Conservation (phyloP, 2,888 invertebrate genomes). For the Lucinisca nassula region DNA sequence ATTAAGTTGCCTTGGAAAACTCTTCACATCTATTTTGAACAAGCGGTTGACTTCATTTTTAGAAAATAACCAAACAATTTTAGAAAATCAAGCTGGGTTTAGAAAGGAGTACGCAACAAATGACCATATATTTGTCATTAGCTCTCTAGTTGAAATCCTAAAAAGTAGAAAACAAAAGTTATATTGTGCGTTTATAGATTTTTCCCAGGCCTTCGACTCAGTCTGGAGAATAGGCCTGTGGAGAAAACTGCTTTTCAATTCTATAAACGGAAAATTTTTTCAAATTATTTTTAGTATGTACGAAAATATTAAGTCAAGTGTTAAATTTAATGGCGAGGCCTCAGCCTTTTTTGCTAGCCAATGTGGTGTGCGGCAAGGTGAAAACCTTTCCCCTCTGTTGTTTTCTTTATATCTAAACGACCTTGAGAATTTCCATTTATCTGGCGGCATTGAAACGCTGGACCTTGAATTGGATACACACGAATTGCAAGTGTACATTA, state of each 20-base stretch:
- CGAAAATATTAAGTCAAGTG: slow-evolving; percentile 40
- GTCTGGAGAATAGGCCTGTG: slow-evolving; percentile 22
- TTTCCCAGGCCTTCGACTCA: slow-evolving; percentile 42
- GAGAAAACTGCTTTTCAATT: slow-evolving; percentile 23
- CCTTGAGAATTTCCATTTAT: neutral
- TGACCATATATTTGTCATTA: slow-evolving; percentile 52
- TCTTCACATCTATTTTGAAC: slow-evolving; percentile 49
- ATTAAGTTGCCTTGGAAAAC: slow-evolving; percentile 46
- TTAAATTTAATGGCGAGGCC: neutral
- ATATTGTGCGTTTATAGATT: slow-evolving; percentile 42
- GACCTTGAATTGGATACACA: neutral
- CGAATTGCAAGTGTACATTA: neutral
- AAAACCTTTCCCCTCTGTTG: slow-evolving; percentile 6
- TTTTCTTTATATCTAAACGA: neutral
- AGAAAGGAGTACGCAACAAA: slow-evolving; percentile 38
- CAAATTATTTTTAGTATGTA: slow-evolving; percentile 39
- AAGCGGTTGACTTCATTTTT: slow-evolving; percentile 47
- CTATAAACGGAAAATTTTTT: slow-evolving; percentile 39
- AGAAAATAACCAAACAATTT: no score
- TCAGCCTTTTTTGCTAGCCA: slow-evolving; percentile 27
- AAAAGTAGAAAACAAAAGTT: slow-evolving; percentile 20
- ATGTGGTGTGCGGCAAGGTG: slow-evolving; percentile 30
- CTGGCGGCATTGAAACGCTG: neutral
- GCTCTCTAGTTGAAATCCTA: slow-evolving; percentile 21
- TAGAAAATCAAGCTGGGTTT: slow-evolving; percentile 53